Base-by-base conservation (phyloP, 2,113 vertebrate genomes). In the Pelecanoides urinatrix region DNA sequence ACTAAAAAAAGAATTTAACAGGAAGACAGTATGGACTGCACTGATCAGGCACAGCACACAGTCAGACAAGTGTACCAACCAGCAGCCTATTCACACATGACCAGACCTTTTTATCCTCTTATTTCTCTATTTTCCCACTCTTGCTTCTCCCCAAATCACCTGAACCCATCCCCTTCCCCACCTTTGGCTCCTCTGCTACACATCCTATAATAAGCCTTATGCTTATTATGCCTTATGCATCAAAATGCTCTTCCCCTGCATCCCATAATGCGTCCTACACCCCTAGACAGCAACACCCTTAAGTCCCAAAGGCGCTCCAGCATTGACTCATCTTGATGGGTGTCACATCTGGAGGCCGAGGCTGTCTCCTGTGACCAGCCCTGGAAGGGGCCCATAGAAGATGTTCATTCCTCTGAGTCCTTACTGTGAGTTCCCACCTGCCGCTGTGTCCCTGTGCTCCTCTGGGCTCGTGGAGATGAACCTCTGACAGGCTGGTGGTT, bases 1-100 rank as follows among this genome's bases (percentile, higher is more conserved):
- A 55, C 22, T 34, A 29, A 82, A 29, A 65, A 77, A 67, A n/a
- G 12, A 90, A 77, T 52, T 77, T 74, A 77, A 87, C 3, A 63
- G 30, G 32, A 75, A 38, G 21, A 58, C 3, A 62, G 22, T 32
- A 88, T 74, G 78, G 32, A 36, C 22, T 62, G 13, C 1, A 2
- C 65, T 32, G 25, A 65, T n/a, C 34, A 86, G 58, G 19, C 0
- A 0, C 6, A 38, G 25, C 34, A 19, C 47, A 80, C 0, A 0
- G 55, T 9, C 36, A 66, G 26, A 63, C 25, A 72, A 53, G 11
- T 6, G 5, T 45, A 66, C 3, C 38, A 45, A 62, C 9, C 44
- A 78, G 32, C 17, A 85, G 21, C 47, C 74, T 67, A 44, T 16
- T 79, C 7, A 56, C 29, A 45, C 2, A 16, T 0, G 3, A 65